These are phyloP conservation scores for Mus spretus DNA, from an alignment of 2,797 vertebrate species.

Conservation along the genomic window DNA sequence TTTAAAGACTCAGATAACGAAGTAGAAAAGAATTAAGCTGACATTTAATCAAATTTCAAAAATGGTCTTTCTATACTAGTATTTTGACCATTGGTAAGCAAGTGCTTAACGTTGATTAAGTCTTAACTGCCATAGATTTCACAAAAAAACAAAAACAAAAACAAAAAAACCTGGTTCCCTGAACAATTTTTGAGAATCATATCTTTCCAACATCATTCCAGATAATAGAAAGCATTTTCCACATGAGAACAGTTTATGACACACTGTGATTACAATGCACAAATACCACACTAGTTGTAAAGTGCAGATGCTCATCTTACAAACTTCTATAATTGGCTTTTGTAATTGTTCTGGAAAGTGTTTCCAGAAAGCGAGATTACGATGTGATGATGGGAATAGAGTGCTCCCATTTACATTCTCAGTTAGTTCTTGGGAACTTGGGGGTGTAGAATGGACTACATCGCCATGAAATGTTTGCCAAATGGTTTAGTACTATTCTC, in stretches of 20 bases:
- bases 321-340: not conserved
- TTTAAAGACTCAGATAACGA: not conserved
- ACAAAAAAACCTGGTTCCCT: not conserved
- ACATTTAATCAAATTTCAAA: not conserved
- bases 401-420: not conserved
- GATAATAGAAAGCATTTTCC: not conserved
- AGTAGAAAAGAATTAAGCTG: not conserved
- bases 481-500: not conserved
- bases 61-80: not conserved
- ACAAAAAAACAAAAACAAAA: not conserved
- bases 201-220: not conserved
- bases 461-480: not conserved
- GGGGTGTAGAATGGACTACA: not conserved
- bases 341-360: not conserved
- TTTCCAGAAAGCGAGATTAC: constrained; percentile 4
- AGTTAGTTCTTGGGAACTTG: not conserved
- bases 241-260: not conserved
- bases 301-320: not conserved
- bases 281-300: not conserved
- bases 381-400: not conserved
- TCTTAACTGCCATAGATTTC: not conserved
- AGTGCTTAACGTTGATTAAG: not conserved
- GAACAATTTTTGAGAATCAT: constrained; percentile 22
- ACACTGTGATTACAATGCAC: not conserved
- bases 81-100: not conserved